Conservation (phyloP, 2,888 invertebrate species). For the Caenorhabditis macrosperma region DNA sequence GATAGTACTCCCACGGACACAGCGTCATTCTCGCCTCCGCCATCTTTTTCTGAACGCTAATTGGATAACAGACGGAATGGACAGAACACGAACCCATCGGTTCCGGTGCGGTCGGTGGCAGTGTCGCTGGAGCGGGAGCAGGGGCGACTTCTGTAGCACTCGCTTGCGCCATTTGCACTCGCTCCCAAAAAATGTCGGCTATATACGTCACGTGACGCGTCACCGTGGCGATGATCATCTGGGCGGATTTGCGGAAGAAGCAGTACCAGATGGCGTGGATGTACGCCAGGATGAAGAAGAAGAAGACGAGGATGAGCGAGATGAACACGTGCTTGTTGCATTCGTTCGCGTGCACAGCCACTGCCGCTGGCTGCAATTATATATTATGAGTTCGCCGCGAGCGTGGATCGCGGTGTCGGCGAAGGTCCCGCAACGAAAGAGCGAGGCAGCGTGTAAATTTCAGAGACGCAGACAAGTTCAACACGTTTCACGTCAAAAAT, state of each 20-base stretch:
- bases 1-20: slow-evolving; percentile 17
- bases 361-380: slow-evolving; percentile 72
- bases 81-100: slow-evolving; percentile 26
- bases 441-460: too few relatives aligned
- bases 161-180: not conserved
- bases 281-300: slow-evolving; percentile 70
- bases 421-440: too few relatives aligned
- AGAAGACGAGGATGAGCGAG: slow-evolving; percentile 68
- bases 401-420: too few relatives aligned
- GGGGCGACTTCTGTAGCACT: not conserved
- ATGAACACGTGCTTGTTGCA: slow-evolving; percentile 72
- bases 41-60: slow-evolving; percentile 4
- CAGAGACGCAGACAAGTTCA: too few relatives aligned
- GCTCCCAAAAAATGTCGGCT: too few relatives aligned
- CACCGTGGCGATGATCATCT: slow-evolving; percentile 53
- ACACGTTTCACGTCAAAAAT: too few relatives aligned
- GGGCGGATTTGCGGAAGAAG: slow-evolving; percentile 67
- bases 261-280: slow-evolving; percentile 72
- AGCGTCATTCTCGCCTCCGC: not conserved
- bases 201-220: too few relatives aligned
- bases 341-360: slow-evolving; percentile 71
- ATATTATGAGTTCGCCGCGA: too few relatives aligned
- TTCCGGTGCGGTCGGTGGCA: too few relatives aligned
- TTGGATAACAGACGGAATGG: not conserved
- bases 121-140: too few relatives aligned